Evolutionary conservation across 2,888 invertebrate genomes (phyloP), one percentile per base, ranked within the genome.

Genomic region (Zaprionus lineosus): DNA sequence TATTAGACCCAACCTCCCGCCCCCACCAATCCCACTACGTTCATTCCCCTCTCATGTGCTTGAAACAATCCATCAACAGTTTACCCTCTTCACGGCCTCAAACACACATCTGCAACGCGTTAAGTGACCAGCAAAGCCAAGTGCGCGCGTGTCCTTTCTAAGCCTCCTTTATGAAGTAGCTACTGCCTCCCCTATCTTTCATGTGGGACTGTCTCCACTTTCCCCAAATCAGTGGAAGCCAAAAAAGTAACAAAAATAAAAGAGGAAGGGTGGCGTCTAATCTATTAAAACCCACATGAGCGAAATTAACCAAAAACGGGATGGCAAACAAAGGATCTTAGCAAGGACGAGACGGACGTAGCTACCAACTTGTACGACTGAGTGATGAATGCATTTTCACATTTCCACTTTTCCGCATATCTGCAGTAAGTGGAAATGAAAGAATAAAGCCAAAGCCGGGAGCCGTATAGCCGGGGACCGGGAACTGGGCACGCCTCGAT

Each of bases 341-440:
- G 24, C 19, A 6, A 33, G 31, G 21, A 29, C 1, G 8, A 26
- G 24, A n/a, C 7, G 21, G 12, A 26, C 29, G 19, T 2, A 29
- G n/a, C 39, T 33, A 40, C 18, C 18, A 37, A 37, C 46, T n/a
- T n/a, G n/a, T n/a, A n/a, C n/a, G n/a, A n/a, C n/a, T 67, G 55
- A 64, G 56, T 68, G 76, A 83, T 77, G 73, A 74, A 77, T 77
- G 84, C 84, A 77, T 65, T 84, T 70, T 33, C 53, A 65, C 57
- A 55, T 62, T 51, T 53, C 28, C 50, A 58, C 37, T 47, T 55
- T 53, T 62, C 41, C 31, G 50, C 59, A 51, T 58, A 57, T 43
- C 57, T 26, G 68, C 60, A 57, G 24, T 41, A 61, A 64, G 50
- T 53, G 44, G 24, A 41, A 48, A 31, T 33, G 41, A 56, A 57